Evolutionary conservation across 2,113 vertebrate genomes (phyloP).

Genomic region (Perognathus longimembris): DNA sequence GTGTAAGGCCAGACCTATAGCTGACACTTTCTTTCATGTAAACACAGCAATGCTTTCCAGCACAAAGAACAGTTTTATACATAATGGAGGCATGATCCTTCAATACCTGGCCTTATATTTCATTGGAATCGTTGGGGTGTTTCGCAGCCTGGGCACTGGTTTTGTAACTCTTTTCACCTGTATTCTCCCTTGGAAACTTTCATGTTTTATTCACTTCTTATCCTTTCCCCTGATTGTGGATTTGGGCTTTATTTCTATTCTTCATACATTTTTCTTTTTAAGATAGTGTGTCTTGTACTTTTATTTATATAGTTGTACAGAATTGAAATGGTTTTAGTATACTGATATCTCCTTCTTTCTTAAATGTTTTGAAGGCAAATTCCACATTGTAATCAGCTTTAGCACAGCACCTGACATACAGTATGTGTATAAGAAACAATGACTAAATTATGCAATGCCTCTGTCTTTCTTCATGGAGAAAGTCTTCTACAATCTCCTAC

Average conservation of each 20-base stretch:
- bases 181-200: not conserved
- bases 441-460: not conserved
- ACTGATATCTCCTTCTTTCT: not conserved
- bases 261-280: not conserved
- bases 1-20: not conserved
- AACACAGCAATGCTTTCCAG: not conserved
- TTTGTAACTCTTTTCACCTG: not conserved
- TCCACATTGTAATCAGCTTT: not conserved
- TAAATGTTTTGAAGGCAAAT: not conserved
- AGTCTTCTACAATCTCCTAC: not conserved
- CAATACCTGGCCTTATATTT: not conserved
- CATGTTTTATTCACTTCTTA: not conserved
- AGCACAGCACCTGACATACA: not conserved
- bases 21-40: not conserved
- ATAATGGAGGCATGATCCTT: not conserved
- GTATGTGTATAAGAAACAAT: not conserved
- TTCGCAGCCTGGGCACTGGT: not conserved
- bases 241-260: not conserved
- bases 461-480: not conserved
- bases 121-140: not conserved
- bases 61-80: not conserved
- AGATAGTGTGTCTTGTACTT: not conserved
- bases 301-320: not conserved
- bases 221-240: not conserved
- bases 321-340: not conserved